A percentile compares a stretch with the other conserved stretches of the same genome.
These are phyloP conservation scores for Sesamia nonagrioides DNA, from an alignment of 1,140 invertebrate species.

Conservation along the genomic window DNA sequence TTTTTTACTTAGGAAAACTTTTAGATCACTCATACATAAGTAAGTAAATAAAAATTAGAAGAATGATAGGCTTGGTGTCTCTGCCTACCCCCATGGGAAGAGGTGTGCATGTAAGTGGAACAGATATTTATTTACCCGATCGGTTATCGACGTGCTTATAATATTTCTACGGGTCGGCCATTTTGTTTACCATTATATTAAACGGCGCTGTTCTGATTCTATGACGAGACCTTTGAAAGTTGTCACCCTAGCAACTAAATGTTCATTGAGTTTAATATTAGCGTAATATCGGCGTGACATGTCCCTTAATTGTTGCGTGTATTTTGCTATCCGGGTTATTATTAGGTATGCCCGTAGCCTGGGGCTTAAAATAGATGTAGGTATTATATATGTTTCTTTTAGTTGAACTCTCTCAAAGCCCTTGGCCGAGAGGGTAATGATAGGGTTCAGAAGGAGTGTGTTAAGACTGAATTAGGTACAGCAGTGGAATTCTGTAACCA, in stretches of 20 bases:
- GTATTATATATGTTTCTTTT: slow-evolving; percentile 35
- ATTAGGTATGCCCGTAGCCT: slow-evolving; percentile 23
- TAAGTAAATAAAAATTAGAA: background rate
- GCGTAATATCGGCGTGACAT: slow-evolving; percentile 27
- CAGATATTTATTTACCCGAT: too few species aligned
- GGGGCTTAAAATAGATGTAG: slow-evolving; percentile 32
- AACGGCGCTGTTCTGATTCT: background rate
- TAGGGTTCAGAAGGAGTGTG: background rate
- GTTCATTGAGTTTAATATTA: background rate
- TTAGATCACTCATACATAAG: background rate
- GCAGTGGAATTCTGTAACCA: too few species aligned
- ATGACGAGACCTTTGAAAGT: background rate
- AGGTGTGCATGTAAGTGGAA: too few species aligned
- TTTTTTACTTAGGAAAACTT: background rate
- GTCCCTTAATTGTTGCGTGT: slow-evolving; percentile 22
- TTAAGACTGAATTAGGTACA: background rate
- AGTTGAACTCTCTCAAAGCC: slow-evolving; percentile 18
- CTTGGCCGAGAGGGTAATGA: slow-evolving; percentile 12
- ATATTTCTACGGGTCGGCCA: too few species aligned
- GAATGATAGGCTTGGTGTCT: background rate
- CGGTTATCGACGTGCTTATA: too few species aligned
- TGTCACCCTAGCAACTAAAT: background rate
- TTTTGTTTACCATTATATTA: too few species aligned
- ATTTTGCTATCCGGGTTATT: background rate
- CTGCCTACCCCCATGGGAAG: too few species aligned